Base-by-base conservation (phyloP, 2,113 vertebrate species). In the Balaeniceps rex region DNA sequence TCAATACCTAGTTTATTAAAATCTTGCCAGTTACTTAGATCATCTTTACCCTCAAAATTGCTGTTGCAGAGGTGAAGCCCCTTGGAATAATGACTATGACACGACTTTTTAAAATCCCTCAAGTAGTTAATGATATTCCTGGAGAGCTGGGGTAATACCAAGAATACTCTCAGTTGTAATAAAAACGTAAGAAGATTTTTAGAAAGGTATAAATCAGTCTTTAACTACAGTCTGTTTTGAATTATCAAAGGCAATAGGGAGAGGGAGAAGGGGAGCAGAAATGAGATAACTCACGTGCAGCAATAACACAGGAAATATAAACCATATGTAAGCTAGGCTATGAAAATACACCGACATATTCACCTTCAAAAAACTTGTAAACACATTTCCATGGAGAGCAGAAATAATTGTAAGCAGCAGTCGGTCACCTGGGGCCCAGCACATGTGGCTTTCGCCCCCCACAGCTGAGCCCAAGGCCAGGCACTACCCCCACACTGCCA, bases 151-250 rank as follows among this genome's bases (percentile, higher is more conserved):
- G 51, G 5, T 65, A 79, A 87, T 79, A 90, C 71, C 26, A 87
- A 47, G 61, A 91, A 69, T 75, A 87, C 25, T 87, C 58, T 8
- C 3, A 82, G 31, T 65, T 85, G 58, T 58, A 87, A 87, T 94
- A 94, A 95, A 94, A 89, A 89, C 42, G 18, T 88, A 91, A 82
- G 40, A 75, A 84, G 57, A 83, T 42, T 74, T 93, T 93, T 85
- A 85, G 66, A 82, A 82, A 49, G 10, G 12, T 57, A 97, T 96
- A 89, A 95, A 72, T 95, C 91, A 91, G 42, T 82, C 80, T 89
- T 92, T 51, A 85, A 82, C 83, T 87, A 19, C 63, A 91, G 24
- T 58, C 74, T 95, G 94, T 14, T 96, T 93, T 93, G 78, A 68
- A 86, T 96, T 96, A 88, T 80, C 44, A 93, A 94, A 95, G 63